phyloP scores from a whole-genome alignment of 2,113 vertebrate genomes.

The Pachyramphus minor region DNA sequence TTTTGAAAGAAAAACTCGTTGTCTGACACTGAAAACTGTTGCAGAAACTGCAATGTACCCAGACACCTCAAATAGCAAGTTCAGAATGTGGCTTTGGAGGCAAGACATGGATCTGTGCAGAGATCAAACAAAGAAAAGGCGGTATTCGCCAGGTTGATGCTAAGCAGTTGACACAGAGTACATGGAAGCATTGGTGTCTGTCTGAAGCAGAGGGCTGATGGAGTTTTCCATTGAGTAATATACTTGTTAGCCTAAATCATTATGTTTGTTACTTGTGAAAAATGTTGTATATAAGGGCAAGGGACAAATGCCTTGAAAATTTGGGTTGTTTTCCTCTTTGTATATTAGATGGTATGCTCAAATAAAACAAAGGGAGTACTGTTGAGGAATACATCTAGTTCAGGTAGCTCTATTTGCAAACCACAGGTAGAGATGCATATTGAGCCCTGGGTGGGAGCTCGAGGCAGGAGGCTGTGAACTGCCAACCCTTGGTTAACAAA shows the following conservation, averaged over 20 bases:
- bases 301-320: accelerated
- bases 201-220: background rate
- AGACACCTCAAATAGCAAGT: background rate
- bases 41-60: background rate
- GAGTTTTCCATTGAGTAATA: background rate
- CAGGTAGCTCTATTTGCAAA: background rate
- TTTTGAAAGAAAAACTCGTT: background rate
- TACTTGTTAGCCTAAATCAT: accelerated
- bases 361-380: background rate
- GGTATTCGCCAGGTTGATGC: accelerated
- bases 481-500: background rate
- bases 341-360: background rate
- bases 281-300: background rate
- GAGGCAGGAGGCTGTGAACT: accelerated
- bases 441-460: accelerated
- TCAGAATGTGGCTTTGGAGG: background rate
- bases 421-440: background rate
- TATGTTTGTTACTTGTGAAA: background rate
- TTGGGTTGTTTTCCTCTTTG: background rate
- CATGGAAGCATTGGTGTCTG: accelerated
- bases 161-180: background rate
- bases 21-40: background rate
- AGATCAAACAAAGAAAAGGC: background rate
- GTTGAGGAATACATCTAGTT: background rate
- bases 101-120: background rate